Evolutionary conservation across 2,797 vertebrate species (phyloP), one percentile per base, ranked within the genome.

Genomic region (Crax fasciolata): DNA sequence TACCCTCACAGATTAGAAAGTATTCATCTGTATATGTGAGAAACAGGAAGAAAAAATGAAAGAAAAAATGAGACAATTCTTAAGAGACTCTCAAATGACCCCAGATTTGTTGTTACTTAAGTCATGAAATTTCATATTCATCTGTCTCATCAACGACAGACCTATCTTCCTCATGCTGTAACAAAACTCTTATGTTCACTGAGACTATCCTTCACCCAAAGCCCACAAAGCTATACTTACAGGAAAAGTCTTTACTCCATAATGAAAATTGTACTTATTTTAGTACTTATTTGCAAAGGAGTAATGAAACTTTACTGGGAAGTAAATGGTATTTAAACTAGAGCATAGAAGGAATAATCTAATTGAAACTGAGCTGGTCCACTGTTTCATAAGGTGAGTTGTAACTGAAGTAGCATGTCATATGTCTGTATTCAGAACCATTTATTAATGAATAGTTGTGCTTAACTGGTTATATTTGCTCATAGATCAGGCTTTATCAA

Each of bases 121-220:
- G n/a, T n/a, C 27, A 25, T 46, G 20, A 25, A 24, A 38, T 74
- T 66, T 76, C 43, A 16, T 49, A 58, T 41, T 82, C 27, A 63
- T 32, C 15, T 9, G 7, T 72, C n/a, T 98, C 48, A 35, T 78
- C n/a, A 39, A 55, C 67, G 25, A 97, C 95, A 96, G 85, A 57
- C 32, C 38, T 96, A 97, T 97, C 96, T 98, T 97, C 75, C 92
- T 96, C 96, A 96, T 95, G 96, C 97, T 94, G 79, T 39, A 95
- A 97, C 95, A 97, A 67, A 77, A 46, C 52, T 82, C 48, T 8
- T 65, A 16, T 8, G 1, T 39, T 89, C 81, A 63, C 28, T 68
- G 77, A 62, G 41, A 27, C 30, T 79, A 55, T 43, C 10, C 13
- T 76, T 97, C 96, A 97, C 30, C 54, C 75, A 89, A 75, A n/a